These are phyloP conservation scores for Alcedo quadribrachys DNA, from an alignment of 2,797 vertebrate genomes.

Conservation along the genomic window DNA sequence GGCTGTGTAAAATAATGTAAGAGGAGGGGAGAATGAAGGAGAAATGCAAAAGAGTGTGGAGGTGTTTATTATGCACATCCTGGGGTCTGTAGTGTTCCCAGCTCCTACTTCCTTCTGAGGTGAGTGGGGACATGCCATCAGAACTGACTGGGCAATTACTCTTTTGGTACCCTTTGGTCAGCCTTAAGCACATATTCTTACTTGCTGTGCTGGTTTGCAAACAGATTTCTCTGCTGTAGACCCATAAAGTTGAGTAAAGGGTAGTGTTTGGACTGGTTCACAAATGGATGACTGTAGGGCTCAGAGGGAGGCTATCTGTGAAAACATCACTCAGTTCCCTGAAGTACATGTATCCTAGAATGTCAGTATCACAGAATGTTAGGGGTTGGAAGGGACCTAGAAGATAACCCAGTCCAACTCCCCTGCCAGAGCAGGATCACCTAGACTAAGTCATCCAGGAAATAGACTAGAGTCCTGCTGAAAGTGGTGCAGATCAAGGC, in stretches of 20 bases:
- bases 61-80: neutral
- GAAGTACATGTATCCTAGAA: neutral
- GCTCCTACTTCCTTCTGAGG: neutral
- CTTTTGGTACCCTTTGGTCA: fast-evolving
- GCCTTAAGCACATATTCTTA: neutral
- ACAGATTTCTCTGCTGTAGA: neutral
- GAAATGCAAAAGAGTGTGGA: neutral
- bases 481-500: neutral
- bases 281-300: neutral
- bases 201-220: neutral
- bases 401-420: too few relatives aligned
- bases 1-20: neutral
- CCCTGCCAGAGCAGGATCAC: too few relatives aligned
- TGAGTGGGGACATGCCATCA: fast-evolving
- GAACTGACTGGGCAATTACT: neutral
- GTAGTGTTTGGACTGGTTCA: neutral
- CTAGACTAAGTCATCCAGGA: too few relatives aligned
- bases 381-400: too few relatives aligned
- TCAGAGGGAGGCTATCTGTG: neutral
- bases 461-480: neutral
- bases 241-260: neutral
- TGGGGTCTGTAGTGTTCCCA: neutral
- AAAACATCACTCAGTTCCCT: neutral
- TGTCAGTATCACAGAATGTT: too few relatives aligned
- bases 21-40: neutral